Conservation (phyloP, 1,140 invertebrate genomes). For the Cydia strobilella region DNA sequence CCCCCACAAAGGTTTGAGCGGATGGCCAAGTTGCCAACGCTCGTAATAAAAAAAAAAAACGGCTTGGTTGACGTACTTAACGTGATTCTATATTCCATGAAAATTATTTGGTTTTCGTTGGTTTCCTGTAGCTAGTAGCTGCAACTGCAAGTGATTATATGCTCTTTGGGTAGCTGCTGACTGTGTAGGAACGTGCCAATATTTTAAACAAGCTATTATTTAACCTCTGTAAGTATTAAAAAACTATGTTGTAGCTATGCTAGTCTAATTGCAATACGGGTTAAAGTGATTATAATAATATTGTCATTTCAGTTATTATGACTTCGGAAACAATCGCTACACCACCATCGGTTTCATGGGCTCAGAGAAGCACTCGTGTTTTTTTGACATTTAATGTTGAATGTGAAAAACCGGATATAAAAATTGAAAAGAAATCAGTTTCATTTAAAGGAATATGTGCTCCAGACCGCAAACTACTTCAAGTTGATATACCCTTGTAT, state of each 20-base stretch:
- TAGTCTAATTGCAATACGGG: not conserved
- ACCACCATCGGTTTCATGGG: slow-evolving; percentile 94
- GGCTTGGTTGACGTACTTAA: no score
- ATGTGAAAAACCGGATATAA: slow-evolving; percentile 89
- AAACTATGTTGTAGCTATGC: not conserved
- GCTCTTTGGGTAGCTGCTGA: not conserved
- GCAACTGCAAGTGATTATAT: no score
- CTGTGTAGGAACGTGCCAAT: not conserved
- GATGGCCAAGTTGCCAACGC: no score
- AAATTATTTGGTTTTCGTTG: no score
- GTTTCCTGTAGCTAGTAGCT: no score
- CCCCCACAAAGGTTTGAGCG: no score
- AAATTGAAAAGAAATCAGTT: slow-evolving; percentile 89
- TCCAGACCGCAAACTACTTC: slow-evolving; percentile 91
- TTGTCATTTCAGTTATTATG: slow-evolving; percentile 52
- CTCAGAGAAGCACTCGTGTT: slow-evolving; percentile 89
- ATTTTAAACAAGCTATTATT: not conserved
- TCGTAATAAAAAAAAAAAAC: no score
- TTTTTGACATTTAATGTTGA: slow-evolving; percentile 94
- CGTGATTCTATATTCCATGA: no score
- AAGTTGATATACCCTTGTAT: slow-evolving; percentile 91
- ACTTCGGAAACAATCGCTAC: slow-evolving; percentile 74
- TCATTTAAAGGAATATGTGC: slow-evolving; percentile 93
- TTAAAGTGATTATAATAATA: slow-evolving; percentile 4
- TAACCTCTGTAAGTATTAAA: slow-evolving; percentile 10